phyloP scores from a whole-genome alignment of 2,888 invertebrate species.

The Emmelina monodactyla region DNA sequence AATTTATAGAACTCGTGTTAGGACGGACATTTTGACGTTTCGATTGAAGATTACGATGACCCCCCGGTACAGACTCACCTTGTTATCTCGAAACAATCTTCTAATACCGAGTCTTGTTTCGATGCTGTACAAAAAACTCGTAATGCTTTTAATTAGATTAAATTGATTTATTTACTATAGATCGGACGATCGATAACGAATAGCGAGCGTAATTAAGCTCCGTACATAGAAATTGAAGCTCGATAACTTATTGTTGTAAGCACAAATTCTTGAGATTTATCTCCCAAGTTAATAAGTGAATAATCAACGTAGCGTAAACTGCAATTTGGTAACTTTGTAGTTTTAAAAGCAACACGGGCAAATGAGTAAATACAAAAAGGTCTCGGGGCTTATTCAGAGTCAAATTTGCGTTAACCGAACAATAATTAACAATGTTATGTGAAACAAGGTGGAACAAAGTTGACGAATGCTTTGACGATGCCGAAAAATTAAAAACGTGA shows the following conservation, averaged over 20 bases:
- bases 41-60: slow-evolving; percentile 58
- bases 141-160: slow-evolving; percentile 67
- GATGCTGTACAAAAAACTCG: slow-evolving; percentile 58
- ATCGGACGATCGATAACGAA: slow-evolving; percentile 44
- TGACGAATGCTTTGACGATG: slow-evolving; percentile 31
- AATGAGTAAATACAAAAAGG: slow-evolving; percentile 7
- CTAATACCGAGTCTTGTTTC: slow-evolving; percentile 60
- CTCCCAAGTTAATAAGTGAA: slow-evolving; percentile 8
- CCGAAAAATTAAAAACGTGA: slow-evolving; percentile 35
- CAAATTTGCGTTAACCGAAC: slow-evolving; percentile 24
- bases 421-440: slow-evolving; percentile 54
- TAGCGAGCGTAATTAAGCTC: slow-evolving; percentile 53
- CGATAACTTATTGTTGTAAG: slow-evolving; percentile 24
- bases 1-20: slow-evolving; percentile 55
- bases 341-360: slow-evolving; percentile 11
- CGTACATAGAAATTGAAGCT: slow-evolving; percentile 46
- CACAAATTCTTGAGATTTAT: slow-evolving; percentile 17
- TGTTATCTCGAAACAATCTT: slow-evolving; percentile 54
- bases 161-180: slow-evolving; percentile 60
- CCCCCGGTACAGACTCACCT: slow-evolving; percentile 49
- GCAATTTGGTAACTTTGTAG: slow-evolving; percentile 8
- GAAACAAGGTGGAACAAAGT: slow-evolving; percentile 42
- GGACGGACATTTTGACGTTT: slow-evolving; percentile 59
- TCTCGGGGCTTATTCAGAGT: slow-evolving; percentile 13
- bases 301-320: not conserved